Base-by-base conservation (phyloP, 1,140 invertebrate species). In the Cydia strobilella region DNA sequence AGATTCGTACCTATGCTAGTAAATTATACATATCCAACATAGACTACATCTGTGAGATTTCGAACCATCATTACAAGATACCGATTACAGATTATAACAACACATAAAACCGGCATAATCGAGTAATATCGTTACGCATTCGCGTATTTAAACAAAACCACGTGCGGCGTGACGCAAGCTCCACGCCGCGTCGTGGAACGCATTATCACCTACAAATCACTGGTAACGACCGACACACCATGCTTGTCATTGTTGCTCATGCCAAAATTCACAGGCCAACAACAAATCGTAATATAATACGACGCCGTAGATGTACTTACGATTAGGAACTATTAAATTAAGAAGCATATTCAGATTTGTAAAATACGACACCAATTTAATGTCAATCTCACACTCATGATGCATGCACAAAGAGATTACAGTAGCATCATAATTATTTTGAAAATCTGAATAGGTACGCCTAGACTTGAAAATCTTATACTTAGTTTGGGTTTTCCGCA, bases 131-230 rank as follows among this genome's bases (percentile, higher is more conserved):
- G 54, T 59, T 59, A 59, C 54, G 54, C 18, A 59, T 59, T 20
- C 54, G 54, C 54, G 23, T 69, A 69, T 69, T 69, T 69, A 69
- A 25, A 69, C 65, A 35, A 69, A 69, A 69, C 31, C 65, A 35
- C 65, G 65, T 69, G 65, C 31, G 65, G 4, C 45, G 65, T 79
- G 74, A 77, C 73, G 76, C 62, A 72, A 75, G 6, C 72, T 48
- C 42, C 27, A 31, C 31, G 62, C 54, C 27, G 54, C 63, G 69
- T 66, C 77, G 51, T 72, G 74, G 73, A 75, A 74, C 48, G 51
- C 42, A 79, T 81, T 77, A 81, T 77, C 77, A 79, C 77, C 74
- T 75, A 75, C 76, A 81, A 77, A 81, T 81, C 72, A 81, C 76
- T 76, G 76, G 73, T 76, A 81, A 80, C 74, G 79, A 73, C 74